Evolutionary conservation across 2,888 invertebrate species (phyloP), one percentile per base, ranked within the genome.

Genomic region (Colostygia pectinataria): DNA sequence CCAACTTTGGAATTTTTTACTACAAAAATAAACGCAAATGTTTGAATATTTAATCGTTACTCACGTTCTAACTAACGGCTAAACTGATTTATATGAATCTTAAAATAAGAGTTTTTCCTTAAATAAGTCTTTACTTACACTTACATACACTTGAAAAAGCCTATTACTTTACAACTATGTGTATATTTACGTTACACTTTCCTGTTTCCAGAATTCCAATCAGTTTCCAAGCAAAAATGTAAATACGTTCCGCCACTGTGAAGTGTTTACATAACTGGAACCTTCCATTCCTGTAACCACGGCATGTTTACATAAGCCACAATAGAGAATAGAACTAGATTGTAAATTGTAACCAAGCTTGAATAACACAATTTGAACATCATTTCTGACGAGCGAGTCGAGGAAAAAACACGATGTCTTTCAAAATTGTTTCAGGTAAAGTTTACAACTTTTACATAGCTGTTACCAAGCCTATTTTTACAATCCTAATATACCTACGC

Each of bases 131-230:
- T n/a, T n/a, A n/a, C n/a, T n/a, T n/a, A n/a, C n/a, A n/a, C n/a
- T n/a, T n/a, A n/a, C n/a, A n/a, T n/a, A n/a, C n/a, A n/a, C n/a
- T n/a, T n/a, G n/a, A n/a, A n/a, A n/a, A n/a, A n/a, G n/a, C n/a
- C n/a, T n/a, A n/a, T n/a, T n/a, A n/a, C n/a, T n/a, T n/a, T n/a
- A n/a, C n/a, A n/a, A n/a, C n/a, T n/a, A n/a, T 28, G 10, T 38
- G 9, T 14, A 42, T 8, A 28, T 23, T 23, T 36, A 36, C 25
- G 4, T 6, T n/a, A 18, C 18, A 27, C 10, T 31, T 41, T 32
- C 34, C 27, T 45, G 47, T 53, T 53, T 76, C 29, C 75, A 85
- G 86, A 61, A 48, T 87, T 80, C 54, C 18, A 59, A 52, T 47
- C 57, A 41, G 63, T 66, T 15, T 40, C 59, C 10, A 61, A 54